Base-by-base conservation (phyloP, 2,888 invertebrate genomes). In the Patella pellucida region DNA sequence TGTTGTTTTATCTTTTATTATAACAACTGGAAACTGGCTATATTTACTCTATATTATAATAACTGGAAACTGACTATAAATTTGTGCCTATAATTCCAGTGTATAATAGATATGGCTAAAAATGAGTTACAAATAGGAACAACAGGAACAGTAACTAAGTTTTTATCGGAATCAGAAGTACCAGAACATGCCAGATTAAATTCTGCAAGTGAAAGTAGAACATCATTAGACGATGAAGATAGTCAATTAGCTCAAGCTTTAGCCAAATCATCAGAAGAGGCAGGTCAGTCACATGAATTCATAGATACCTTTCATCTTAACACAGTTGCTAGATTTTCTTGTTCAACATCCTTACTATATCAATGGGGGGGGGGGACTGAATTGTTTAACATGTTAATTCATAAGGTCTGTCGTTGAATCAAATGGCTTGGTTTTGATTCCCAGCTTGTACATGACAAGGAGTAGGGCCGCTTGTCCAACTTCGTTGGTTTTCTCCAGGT, bases 121-220 rank as follows among this genome's bases (percentile, higher is more conserved):
- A 98, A 97, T 91, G 94, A 96, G 3, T 92, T 99, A 52, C 93
- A 94, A 81, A 98, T 99, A 86, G 98, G 98, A 56, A 98, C 98
- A 0, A 98, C 98, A 0, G 96, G 96, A 52, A 96, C 96, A 0
- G 95, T 96, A 90, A 98, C 98, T 0, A 92, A 93, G 0, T 99
- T 99, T 92, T 92, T 99, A 82, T 93, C 95, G 0, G 97, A 97
- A 91, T 92, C 93, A 82, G 93, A 95, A 81, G 91, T 95, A 77
- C 96, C 96, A 0, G 95, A 95, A 78, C 95, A 96, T 89, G 97
- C 97, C 0, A 93, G 96, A 31, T 93, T 97, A 52, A 88, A 88
- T 73, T 76, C 75, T 54, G 15, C 67, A 52, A 50, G 14, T 15
- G 77, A 80, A 41, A 77, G 77, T 72, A 75, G 76, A 70, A 75